phyloP scores from a whole-genome alignment of 2,113 vertebrate genomes.

The Gambusia holbrooki region DNA sequence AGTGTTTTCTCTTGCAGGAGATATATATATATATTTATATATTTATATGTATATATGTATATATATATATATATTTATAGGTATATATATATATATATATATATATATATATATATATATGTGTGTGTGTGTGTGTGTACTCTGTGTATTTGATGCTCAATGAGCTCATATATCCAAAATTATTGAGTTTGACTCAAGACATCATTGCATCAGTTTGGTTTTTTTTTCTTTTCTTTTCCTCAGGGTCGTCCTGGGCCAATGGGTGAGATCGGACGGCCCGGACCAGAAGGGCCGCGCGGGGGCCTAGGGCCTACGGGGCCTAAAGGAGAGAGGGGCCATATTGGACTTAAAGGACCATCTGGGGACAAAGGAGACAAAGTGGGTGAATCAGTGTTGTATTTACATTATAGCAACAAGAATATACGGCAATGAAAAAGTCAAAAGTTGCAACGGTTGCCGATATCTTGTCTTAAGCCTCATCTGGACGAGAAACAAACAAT shows the following conservation, averaged over 20 bases:
- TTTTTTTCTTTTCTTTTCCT: background rate
- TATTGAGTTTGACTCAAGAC: background rate
- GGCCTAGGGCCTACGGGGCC: constrained; percentile 82
- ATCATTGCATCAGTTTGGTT: background rate
- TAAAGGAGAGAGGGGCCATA: constrained; percentile 89
- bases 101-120: no score
- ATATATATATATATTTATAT: no score
- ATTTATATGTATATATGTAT: no score
- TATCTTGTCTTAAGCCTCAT: background rate
- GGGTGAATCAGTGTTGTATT: constrained; percentile 15
- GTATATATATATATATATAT: no score
- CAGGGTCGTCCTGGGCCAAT: constrained; percentile 88
- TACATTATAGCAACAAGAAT: background rate
- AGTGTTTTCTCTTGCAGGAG: no score
- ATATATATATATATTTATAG: no score
- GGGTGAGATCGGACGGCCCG: constrained; percentile 82
- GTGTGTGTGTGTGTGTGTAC: no score
- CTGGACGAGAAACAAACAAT: background rate
- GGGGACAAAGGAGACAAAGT: constrained; percentile 93
- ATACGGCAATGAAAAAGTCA: background rate
- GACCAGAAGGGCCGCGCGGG: constrained; percentile 85
- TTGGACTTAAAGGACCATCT: constrained; percentile 83
- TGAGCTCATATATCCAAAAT: background rate
- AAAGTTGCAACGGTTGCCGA: background rate
- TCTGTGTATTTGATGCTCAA: no score